Percentiles rank a stretch among this genome's conserved stretches.
Conservation (phyloP, 2,888 invertebrate genomes). For the Heteropelma amictum region DNA sequence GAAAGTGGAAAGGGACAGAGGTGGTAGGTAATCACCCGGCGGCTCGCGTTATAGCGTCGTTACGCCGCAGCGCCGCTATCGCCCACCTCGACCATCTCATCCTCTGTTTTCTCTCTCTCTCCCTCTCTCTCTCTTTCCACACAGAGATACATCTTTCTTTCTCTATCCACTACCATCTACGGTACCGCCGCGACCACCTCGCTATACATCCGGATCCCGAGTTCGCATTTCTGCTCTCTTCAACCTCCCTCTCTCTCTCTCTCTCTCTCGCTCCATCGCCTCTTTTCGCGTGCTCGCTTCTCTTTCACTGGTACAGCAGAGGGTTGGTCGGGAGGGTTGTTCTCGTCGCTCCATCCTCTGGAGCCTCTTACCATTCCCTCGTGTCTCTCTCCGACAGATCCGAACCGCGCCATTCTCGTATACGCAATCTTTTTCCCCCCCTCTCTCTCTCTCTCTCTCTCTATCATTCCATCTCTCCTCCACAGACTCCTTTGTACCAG, state of each 20-base stretch:
- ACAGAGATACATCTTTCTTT: conserved; percentile 17
- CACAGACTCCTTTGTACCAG: no score
- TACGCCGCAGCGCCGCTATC: conserved; percentile 76
- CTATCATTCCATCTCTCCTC: conserved; percentile 3
- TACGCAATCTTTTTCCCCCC: conserved; percentile 39
- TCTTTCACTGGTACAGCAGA: conserved; percentile 19
- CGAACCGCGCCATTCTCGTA: conserved; percentile 50
- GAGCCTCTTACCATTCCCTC: conserved; percentile 54
- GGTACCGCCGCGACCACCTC: conserved; percentile 42
- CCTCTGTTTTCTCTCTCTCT: conserved; percentile 22
- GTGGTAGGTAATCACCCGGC: conserved; percentile 77
- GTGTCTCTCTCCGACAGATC: conserved; percentile 50
- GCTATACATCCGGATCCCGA: conserved; percentile 56
- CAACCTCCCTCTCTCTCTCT: conserved; percentile 15
- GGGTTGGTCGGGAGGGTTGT: conserved; percentile 38
- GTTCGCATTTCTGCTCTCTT: conserved; percentile 46
- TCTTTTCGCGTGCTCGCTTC: conserved; percentile 40
- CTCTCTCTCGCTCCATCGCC: conserved; percentile 11
- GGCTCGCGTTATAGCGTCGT: conserved; percentile 78
- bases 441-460: conserved; percentile 44
- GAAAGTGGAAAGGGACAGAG: conserved; percentile 57
- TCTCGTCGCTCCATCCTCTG: conserved; percentile 40
- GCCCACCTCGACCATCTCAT: conserved; percentile 59
- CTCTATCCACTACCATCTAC: conserved; percentile 9
- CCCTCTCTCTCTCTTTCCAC: conserved; percentile 35